Conservation (phyloP, 2,797 vertebrate species). For the Lagorchestes hirsutus region DNA sequence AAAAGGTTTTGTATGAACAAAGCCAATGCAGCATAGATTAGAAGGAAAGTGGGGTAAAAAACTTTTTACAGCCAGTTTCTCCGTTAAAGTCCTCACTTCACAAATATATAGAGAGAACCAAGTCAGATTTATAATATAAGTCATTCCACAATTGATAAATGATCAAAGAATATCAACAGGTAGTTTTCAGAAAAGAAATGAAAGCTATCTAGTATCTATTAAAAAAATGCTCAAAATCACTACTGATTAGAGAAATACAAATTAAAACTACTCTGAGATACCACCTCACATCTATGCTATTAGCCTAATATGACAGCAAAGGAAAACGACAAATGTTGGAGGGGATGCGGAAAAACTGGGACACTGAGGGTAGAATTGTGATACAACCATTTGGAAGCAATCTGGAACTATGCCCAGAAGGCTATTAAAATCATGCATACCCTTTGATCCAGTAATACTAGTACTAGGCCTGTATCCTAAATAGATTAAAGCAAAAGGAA, state of each 20-base stretch:
- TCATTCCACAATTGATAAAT: background rate
- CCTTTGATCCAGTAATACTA: background rate
- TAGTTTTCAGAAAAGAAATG: background rate
- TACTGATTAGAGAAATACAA: background rate
- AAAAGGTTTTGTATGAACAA: background rate
- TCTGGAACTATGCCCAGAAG: background rate
- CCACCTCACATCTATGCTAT: background rate
- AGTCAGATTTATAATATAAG: background rate
- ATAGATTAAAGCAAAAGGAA: background rate
- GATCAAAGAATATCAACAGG: background rate
- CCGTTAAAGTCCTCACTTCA: background rate
- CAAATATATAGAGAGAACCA: background rate
- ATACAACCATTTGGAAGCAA: background rate
- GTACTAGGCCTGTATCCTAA: background rate
- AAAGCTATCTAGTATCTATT: no score
- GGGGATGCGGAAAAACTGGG: background rate
- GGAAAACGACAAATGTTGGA: background rate
- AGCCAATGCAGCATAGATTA: background rate
- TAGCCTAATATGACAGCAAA: background rate
- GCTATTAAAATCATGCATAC: background rate
- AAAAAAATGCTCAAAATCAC: background rate
- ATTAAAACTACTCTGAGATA: background rate
- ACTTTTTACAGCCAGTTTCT: background rate
- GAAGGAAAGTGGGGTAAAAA: background rate
- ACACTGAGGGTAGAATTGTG: background rate